Percentiles rank a stretch among this genome's conserved stretches.
These are phyloP conservation scores for Galerucella nymphaeae DNA, from an alignment of 2,888 invertebrate genomes.

Conservation along the genomic window DNA sequence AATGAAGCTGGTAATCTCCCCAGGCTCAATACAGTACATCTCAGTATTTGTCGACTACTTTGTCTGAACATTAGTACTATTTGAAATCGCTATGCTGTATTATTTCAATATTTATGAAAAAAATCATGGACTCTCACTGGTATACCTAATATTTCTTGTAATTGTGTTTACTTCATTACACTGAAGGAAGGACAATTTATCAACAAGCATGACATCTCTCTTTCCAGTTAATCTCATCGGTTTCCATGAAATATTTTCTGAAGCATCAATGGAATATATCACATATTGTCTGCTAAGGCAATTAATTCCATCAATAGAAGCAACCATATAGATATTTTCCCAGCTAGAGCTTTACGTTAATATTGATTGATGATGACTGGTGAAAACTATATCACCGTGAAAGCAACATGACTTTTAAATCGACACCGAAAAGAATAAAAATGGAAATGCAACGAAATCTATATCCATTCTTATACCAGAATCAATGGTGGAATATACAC, in stretches of 20 bases:
- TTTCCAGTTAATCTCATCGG: not conserved
- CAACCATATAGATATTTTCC: slow-evolving; percentile 21
- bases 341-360: slow-evolving; percentile 19
- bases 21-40: too few species aligned
- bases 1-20: too few species aligned
- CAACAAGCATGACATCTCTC: not conserved
- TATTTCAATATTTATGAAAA: too few species aligned
- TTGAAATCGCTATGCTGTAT: too few species aligned
- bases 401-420: slow-evolving; percentile 37
- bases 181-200: not conserved
- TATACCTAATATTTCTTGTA: too few species aligned
- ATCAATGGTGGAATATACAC: slow-evolving; percentile 33
- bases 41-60: too few species aligned
- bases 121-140: too few species aligned
- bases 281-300: not conserved
- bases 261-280: not conserved
- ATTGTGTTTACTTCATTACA: too few species aligned
- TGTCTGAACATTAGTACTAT: too few species aligned
- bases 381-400: slow-evolving; percentile 35
- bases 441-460: slow-evolving; percentile 37
- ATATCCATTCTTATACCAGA: slow-evolving; percentile 29
- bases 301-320: slow-evolving; percentile 16
- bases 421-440: slow-evolving; percentile 36
- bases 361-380: slow-evolving; percentile 37
- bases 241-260: not conserved